Evolutionary conservation across 2,113 vertebrate species (phyloP), one percentile per base, ranked within the genome.

Genomic region (Plecotus auritus): DNA sequence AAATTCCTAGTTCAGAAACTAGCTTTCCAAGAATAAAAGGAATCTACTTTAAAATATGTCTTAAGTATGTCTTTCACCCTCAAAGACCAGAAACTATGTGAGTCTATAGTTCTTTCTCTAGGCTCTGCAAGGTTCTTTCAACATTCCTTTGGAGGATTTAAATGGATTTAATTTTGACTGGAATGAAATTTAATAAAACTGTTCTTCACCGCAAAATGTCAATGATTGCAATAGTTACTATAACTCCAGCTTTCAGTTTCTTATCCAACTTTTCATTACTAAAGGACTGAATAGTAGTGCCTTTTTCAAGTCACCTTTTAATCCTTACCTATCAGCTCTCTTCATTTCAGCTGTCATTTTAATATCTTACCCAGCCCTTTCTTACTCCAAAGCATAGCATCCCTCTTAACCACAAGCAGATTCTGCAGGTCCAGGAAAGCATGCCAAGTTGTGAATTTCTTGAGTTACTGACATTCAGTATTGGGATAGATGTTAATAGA

Each of bases 101-200:
- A 88, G 20, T 40, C 30, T 17, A n/a, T 64, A 64, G 56, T 40
- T 70, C 10, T 91, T 95, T 90, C 86, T 85, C 89, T 59, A 49
- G 64, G 28, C 95, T 89, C 81, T 91, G 28, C 37, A 94, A 54
- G 77, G 49, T 91, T 93, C 49, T 42, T 83, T 96, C 42, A 85
- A 78, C 90, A 93, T 93, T 95, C 67, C 51, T 96, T 96, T 37
- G 61, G 76, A 94, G 90, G 91, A 97, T 95, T 97, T 96, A 94
- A 83, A n/a, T 67, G 84, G 85, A 78, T 91, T 97, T 94, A 95
- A 90, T 81, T 93, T 93, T 94, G 90, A 72, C 35, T 93, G 84
- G 77, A 96, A 95, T 96, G 90, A 90, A 89, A 93, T 92, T 96
- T 96, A 97, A 96, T 96, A 92, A 97, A 93, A 93, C 9, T 28